A percentile compares a stretch with the other conserved stretches of the same genome.
Evolutionary conservation across 2,113 vertebrate genomes (phyloP).

Genomic region (Saguinus midas): DNA sequence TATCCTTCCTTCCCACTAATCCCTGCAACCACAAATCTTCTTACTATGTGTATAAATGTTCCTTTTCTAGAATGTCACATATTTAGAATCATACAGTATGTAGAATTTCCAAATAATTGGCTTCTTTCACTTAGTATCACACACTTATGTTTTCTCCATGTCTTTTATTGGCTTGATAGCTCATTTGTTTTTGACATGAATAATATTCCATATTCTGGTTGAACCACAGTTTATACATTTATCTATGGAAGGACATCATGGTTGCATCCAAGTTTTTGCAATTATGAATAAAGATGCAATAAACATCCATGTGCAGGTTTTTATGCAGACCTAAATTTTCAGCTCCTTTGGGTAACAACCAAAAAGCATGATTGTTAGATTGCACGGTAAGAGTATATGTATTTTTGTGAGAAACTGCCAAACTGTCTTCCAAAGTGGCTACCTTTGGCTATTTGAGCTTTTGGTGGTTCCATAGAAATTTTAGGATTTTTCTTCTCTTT

Average conservation of each 20-base stretch:
- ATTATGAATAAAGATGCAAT: background rate
- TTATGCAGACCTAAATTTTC: background rate
- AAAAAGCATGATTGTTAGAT: background rate
- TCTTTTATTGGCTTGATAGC: background rate
- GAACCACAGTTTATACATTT: background rate
- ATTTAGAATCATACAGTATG: background rate
- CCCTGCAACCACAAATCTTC: background rate
- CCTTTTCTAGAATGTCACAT: background rate
- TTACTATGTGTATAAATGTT: background rate
- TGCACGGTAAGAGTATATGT: background rate
- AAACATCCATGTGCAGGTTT: background rate
- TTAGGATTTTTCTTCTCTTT: background rate
- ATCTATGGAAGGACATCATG: background rate
- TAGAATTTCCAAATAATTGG: background rate
- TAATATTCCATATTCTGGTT: background rate
- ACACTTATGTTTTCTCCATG: background rate
- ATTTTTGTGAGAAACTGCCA: background rate
- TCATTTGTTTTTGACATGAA: background rate
- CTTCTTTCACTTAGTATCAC: background rate
- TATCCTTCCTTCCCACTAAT: background rate
- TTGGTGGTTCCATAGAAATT: background rate
- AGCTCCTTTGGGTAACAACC: background rate
- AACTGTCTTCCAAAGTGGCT: background rate
- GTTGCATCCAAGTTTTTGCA: background rate
- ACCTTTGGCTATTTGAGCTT: background rate